Conservation (phyloP, 2,113 vertebrate genomes). For the Corythaeola cristata region DNA sequence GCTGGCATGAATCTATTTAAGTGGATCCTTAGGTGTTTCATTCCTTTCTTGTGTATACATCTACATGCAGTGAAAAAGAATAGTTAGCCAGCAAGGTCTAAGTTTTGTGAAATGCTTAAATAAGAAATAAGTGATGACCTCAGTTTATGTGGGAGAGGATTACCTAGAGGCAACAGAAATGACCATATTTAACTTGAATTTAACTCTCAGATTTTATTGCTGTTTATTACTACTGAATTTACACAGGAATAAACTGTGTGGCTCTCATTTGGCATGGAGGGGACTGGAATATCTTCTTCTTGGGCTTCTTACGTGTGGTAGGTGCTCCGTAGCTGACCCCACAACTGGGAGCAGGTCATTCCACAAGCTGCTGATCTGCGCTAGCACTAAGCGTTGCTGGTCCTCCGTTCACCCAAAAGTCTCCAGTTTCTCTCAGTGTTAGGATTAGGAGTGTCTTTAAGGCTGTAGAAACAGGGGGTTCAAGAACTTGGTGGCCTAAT, state of each 20-base stretch:
- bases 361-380: background rate
- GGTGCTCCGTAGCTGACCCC: background rate
- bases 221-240: background rate
- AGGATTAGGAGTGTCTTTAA: background rate
- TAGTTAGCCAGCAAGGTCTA: background rate
- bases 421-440: background rate
- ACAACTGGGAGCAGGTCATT: background rate
- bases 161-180: background rate
- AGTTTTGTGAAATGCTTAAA: background rate
- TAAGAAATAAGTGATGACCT: background rate
- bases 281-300: background rate
- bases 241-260: background rate
- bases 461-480: background rate
- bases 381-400: background rate
- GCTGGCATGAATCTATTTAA: background rate
- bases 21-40: background rate
- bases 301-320: fast-evolving
- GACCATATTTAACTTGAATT: background rate
- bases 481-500: background rate
- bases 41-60: background rate
- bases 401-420: background rate
- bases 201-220: background rate
- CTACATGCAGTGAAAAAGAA: background rate
- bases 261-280: background rate
- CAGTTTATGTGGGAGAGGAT: background rate